Evolutionary conservation across 1,140 invertebrate genomes (phyloP).

Genomic region (Drosophila simulans): DNA sequence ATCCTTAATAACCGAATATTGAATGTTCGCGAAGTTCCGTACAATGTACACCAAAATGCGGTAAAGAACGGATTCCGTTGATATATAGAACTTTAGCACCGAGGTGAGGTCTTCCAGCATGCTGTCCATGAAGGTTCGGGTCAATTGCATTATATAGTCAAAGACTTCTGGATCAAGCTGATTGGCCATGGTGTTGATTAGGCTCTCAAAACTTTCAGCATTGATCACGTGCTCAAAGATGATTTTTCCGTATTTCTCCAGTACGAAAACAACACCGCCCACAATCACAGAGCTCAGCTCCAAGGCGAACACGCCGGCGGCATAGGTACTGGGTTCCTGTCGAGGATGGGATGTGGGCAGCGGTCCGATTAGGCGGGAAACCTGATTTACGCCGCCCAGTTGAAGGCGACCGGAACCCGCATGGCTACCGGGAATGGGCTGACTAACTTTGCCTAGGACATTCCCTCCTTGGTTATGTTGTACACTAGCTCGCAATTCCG

Average conservation of each 20-base stretch:
- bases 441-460: conserved; percentile 47
- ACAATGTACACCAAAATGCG: conserved; percentile 31
- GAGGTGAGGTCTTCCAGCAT: conserved; percentile 37
- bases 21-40: neutral
- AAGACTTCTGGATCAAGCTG: conserved; percentile 11
- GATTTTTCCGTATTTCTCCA: conserved; percentile 24
- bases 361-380: conserved; percentile 20
- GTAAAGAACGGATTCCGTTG: conserved; percentile 56
- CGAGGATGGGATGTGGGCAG: neutral
- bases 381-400: neutral
- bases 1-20: neutral
- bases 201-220: conserved; percentile 47
- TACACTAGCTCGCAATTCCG: conserved; percentile 59
- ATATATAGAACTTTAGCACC: conserved; percentile 46
- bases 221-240: conserved; percentile 45
- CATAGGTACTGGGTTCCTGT: conserved; percentile 32
- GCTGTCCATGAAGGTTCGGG: conserved; percentile 34
- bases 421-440: conserved; percentile 37
- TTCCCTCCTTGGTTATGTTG: conserved; percentile 66
- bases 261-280: conserved; percentile 6
- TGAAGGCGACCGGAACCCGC: neutral
- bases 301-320: conserved; percentile 25
- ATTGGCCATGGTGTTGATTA: conserved; percentile 31
- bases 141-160: conserved; percentile 23
- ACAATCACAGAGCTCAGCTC: conserved; percentile 38